phyloP scores from a whole-genome alignment of 2,113 vertebrate species.

The Chauna torquata region DNA sequence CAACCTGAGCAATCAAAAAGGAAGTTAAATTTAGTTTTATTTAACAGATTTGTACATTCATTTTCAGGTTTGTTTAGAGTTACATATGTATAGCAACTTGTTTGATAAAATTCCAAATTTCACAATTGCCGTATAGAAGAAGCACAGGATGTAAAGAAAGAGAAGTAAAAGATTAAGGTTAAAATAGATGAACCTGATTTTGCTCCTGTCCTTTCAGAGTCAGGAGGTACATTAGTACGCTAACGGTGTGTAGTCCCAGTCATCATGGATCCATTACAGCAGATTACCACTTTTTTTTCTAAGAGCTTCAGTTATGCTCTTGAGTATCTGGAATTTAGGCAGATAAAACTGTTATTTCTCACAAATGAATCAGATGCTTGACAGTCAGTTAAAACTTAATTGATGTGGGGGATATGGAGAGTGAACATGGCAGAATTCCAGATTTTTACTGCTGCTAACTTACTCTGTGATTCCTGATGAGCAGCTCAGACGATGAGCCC shows the following conservation, averaged over 20 bases:
- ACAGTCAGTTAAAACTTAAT: slow-evolving; percentile 73
- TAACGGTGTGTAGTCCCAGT: neutral
- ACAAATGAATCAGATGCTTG: slow-evolving; percentile 60
- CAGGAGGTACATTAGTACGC: neutral
- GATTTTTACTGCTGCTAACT: slow-evolving; percentile 42
- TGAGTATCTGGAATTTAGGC: slow-evolving; percentile 52
- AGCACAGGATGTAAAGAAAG: neutral
- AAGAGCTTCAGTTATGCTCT: slow-evolving; percentile 12
- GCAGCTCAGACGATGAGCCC: slow-evolving; percentile 8
- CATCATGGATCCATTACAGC: slow-evolving; percentile 3
- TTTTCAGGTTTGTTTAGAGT: neutral
- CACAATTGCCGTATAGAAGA: neutral
- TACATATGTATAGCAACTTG: neutral
- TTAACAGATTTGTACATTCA: neutral
- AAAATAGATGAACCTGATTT: neutral
- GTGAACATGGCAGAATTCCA: slow-evolving; percentile 50
- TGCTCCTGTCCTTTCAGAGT: neutral
- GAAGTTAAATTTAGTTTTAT: neutral
- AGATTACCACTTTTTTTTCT: neutral
- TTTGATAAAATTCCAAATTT: neutral
- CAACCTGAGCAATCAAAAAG: neutral
- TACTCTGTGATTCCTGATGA: slow-evolving; percentile 56
- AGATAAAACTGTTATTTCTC: slow-evolving; percentile 60
- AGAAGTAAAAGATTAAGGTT: neutral
- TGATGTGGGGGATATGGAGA: slow-evolving; percentile 46